These are phyloP conservation scores for Itoplectis maculator DNA, from an alignment of 2,888 invertebrate genomes.

Conservation along the genomic window DNA sequence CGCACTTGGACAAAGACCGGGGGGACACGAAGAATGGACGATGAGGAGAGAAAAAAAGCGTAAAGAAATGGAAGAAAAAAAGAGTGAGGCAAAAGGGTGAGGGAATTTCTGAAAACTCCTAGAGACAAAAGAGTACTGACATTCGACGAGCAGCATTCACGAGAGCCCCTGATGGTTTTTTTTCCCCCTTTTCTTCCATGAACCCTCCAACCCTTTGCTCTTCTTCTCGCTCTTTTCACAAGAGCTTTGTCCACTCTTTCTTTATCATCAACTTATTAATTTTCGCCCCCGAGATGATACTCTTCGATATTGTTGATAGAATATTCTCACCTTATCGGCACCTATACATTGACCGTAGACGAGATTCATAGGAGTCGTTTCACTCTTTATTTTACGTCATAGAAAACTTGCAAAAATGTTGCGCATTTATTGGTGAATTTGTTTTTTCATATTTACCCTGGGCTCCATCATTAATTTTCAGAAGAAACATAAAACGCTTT, in stretches of 20 bases:
- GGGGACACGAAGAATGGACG: conserved; percentile 52
- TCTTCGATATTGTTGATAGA: conserved; percentile 2
- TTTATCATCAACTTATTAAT: conserved; percentile 57
- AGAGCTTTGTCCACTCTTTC: conserved; percentile 1
- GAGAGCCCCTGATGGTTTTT: conserved; percentile 69
- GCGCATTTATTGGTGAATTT: not conserved
- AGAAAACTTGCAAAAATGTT: too few species aligned
- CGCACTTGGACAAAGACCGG: conserved; percentile 69
- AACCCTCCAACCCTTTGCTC: conserved; percentile 59
- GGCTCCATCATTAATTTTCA: not conserved
- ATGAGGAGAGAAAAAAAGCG: conserved; percentile 8
- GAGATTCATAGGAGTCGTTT: not conserved
- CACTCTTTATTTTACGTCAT: too few species aligned
- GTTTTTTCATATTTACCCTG: not conserved
- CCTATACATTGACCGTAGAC: not conserved
- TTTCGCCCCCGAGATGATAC: conserved; percentile 22
- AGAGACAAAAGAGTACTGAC: conserved; percentile 74
- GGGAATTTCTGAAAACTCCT: conserved; percentile 73
- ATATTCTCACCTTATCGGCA: conserved; percentile 8
- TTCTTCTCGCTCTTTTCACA: conserved; percentile 41
- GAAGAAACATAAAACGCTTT: conserved; percentile 1
- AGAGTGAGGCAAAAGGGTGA: conserved; percentile 58
- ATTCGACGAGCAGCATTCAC: conserved; percentile 68
- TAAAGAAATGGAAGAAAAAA: conserved; percentile 27
- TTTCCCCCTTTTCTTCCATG: conserved; percentile 64